Evolutionary conservation across 2,888 invertebrate genomes (phyloP).

Genomic region (Lithophane socia): DNA sequence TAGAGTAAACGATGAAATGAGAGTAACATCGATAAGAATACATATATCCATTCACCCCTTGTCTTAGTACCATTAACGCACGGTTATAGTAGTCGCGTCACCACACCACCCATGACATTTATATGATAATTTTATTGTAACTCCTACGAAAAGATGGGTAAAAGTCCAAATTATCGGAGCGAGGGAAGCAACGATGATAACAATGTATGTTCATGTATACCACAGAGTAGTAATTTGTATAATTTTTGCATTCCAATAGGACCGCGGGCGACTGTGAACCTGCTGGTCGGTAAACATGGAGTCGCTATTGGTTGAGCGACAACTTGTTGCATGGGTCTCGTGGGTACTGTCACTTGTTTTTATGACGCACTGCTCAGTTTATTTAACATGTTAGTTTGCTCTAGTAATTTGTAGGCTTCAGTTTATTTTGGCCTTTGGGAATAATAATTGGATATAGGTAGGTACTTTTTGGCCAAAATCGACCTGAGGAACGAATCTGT

Average conservation of each 20-base stretch:
- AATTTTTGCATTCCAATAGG: slow-evolving; percentile 80
- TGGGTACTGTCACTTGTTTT: slow-evolving; percentile 50
- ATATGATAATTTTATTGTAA: slow-evolving; percentile 85
- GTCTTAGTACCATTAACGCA: slow-evolving; percentile 38
- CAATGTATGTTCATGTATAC: slow-evolving; percentile 75
- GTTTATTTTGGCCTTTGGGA: background rate
- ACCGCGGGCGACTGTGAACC: slow-evolving; percentile 56
- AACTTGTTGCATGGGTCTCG: slow-evolving; percentile 63
- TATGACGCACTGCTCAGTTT: slow-evolving; percentile 49
- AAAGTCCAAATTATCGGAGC: slow-evolving; percentile 82
- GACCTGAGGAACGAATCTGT: background rate
- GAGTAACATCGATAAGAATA: slow-evolving; percentile 49
- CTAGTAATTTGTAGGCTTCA: slow-evolving; percentile 26
- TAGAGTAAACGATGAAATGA: slow-evolving; percentile 18
- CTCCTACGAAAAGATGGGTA: slow-evolving; percentile 83
- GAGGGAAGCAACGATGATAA: slow-evolving; percentile 71
- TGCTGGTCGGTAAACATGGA: slow-evolving; percentile 46
- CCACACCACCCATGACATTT: slow-evolving; percentile 75
- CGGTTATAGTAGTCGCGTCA: slow-evolving; percentile 68
- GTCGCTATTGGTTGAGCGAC: slow-evolving; percentile 43
- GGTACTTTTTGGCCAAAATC: background rate
- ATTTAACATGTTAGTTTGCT: slow-evolving; percentile 46
- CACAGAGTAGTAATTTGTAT: slow-evolving; percentile 82
- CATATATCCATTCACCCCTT: slow-evolving; percentile 41
- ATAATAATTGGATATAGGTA: background rate